Conservation (phyloP, 2,113 vertebrate species). For the Pituophis catenifer region DNA sequence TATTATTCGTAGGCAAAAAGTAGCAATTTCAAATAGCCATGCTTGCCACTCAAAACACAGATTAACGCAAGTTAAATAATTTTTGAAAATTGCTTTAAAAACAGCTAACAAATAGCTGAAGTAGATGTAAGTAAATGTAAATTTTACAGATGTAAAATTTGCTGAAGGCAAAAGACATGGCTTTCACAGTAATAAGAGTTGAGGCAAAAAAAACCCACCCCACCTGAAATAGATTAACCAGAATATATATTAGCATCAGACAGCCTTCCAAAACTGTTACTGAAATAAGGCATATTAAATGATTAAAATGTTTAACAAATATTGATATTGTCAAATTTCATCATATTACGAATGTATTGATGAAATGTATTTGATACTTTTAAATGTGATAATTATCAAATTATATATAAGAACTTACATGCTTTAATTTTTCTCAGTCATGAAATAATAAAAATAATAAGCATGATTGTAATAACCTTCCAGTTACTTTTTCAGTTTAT, state of each 20-base stretch:
- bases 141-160: neutral
- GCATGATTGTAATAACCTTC: neutral
- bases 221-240: neutral
- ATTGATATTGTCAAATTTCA: neutral
- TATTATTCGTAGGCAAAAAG: neutral
- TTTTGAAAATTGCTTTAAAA: neutral
- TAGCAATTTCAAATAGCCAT: neutral
- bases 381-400: neutral
- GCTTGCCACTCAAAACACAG: neutral
- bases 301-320: neutral
- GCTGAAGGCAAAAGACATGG: neutral
- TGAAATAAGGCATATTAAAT: neutral
- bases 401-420: neutral
- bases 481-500: neutral
- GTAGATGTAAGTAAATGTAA: neutral
- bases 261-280: neutral
- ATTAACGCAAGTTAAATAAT: neutral
- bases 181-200: neutral
- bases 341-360: neutral
- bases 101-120: neutral
- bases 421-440: neutral
- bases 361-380: neutral
- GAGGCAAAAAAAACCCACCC: neutral
- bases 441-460: neutral
- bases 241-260: neutral